These are phyloP conservation scores for Graphium colonna DNA, from an alignment of 2,888 invertebrate genomes.

Conservation along the genomic window DNA sequence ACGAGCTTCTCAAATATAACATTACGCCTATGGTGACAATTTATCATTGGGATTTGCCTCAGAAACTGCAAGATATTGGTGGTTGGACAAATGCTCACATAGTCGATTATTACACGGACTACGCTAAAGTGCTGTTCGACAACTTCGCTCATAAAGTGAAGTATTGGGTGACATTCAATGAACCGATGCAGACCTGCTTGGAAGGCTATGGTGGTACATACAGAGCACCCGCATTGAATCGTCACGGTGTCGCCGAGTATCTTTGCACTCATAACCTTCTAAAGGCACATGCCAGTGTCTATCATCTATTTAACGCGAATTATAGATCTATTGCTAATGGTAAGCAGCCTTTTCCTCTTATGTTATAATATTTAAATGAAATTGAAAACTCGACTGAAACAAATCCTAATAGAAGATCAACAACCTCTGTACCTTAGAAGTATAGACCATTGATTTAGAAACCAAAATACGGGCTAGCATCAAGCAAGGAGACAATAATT, in stretches of 20 bases:
- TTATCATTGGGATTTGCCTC: slow-evolving; percentile 86
- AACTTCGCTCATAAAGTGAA: slow-evolving; percentile 83
- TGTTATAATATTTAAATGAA: too few relatives aligned
- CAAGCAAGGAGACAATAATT: too few relatives aligned
- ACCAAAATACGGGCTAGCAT: too few relatives aligned
- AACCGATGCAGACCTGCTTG: slow-evolving; percentile 81
- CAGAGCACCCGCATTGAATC: slow-evolving; percentile 80
- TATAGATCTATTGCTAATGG: slow-evolving; percentile 80
- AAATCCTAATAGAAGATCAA: too few relatives aligned
- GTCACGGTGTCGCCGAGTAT: slow-evolving; percentile 83
- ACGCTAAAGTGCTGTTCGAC: slow-evolving; percentile 81
- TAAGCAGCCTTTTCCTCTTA: slow-evolving; percentile 31
- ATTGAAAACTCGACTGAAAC: too few relatives aligned
- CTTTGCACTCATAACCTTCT: slow-evolving; percentile 85
- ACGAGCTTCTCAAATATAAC: slow-evolving; percentile 83
- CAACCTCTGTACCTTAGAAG: too few relatives aligned
- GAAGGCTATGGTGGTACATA: slow-evolving; percentile 80
- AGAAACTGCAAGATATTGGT: slow-evolving; percentile 82
- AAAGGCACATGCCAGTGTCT: slow-evolving; percentile 86
- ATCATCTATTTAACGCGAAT: slow-evolving; percentile 81
- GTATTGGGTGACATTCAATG: slow-evolving; percentile 89
- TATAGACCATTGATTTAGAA: too few relatives aligned
- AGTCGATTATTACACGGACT: slow-evolving; percentile 82
- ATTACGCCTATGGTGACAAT: slow-evolving; percentile 86
- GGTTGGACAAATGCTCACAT: slow-evolving; percentile 85